Conservation (phyloP, 2,113 vertebrate species). For the Paraplagusia blochii region DNA sequence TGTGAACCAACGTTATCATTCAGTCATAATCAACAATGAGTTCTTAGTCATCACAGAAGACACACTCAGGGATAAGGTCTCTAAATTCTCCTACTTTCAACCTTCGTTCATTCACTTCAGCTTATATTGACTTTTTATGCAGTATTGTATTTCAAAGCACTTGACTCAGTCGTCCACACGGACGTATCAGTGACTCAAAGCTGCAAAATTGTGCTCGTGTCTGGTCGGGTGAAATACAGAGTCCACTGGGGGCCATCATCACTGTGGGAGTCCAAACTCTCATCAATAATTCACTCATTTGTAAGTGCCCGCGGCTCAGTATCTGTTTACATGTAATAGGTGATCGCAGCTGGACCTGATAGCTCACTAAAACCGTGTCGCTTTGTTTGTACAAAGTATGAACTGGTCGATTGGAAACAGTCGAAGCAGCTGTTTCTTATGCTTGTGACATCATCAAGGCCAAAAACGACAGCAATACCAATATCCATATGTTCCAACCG, state of each 20-base stretch:
- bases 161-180: not conserved
- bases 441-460: slow-evolving; percentile 19
- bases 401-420: slow-evolving; percentile 45
- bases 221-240: slow-evolving; percentile 28
- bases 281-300: slow-evolving; percentile 73
- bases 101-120: no score
- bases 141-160: no score
- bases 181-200: slow-evolving; percentile 13
- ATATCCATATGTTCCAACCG: no score
- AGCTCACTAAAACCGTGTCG: slow-evolving; percentile 22
- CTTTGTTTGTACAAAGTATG: slow-evolving; percentile 44
- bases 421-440: slow-evolving; percentile 21
- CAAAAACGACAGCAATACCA: not conserved
- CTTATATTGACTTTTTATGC: no score
- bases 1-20: no score
- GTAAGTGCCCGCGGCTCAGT: slow-evolving; percentile 47
- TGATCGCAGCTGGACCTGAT: slow-evolving; percentile 43
- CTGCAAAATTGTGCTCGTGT: slow-evolving; percentile 9
- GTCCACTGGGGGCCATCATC: slow-evolving; percentile 26
- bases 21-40: no score
- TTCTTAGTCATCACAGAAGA: no score
- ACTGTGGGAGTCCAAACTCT: slow-evolving; percentile 42
- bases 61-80: no score
- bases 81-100: no score
- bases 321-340: slow-evolving; percentile 68